phyloP scores from a whole-genome alignment of 2,888 invertebrate genomes.

The Fragum sueziense region DNA sequence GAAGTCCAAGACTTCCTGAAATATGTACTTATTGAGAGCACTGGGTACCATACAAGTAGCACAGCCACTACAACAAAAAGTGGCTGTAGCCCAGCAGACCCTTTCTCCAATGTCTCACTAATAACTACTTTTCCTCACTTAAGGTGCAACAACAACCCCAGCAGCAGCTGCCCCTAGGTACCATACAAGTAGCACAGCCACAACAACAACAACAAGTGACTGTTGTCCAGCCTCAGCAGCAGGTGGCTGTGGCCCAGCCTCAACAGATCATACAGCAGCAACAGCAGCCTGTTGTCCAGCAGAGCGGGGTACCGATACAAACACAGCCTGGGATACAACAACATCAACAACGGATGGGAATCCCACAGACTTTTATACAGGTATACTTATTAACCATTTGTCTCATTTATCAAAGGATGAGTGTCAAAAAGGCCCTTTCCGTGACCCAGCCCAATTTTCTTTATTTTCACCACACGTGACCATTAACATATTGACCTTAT shows the following conservation, averaged over 20 bases:
- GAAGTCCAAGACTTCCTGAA: no score
- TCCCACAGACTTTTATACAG: slow-evolving; percentile 13
- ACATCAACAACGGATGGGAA: slow-evolving; percentile 25
- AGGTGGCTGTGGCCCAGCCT: slow-evolving; percentile 12
- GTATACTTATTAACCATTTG: no score
- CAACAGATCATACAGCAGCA: no score
- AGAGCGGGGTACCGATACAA: no score
- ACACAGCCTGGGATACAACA: slow-evolving; percentile 38
- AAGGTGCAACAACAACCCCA: slow-evolving; percentile 36
- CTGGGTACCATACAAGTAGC: slow-evolving; percentile 38
- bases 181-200: slow-evolving; percentile 36
- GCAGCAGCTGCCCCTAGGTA: slow-evolving; percentile 28
- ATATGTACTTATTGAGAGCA: no score
- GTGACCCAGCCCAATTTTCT: no score
- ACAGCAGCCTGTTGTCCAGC: no score
- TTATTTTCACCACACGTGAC: no score
- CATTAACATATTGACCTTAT: no score
- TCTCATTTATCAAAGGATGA: no score
- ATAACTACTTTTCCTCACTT: neutral
- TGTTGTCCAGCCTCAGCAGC: slow-evolving; percentile 42
- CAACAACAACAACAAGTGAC: slow-evolving; percentile 29
- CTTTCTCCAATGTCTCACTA: no score
- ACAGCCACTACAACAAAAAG: slow-evolving; percentile 28
- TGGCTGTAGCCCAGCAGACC: slow-evolving; percentile 44
- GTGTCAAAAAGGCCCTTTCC: no score